Evolutionary conservation across 2,113 vertebrate species (phyloP).

Genomic region (Pica pica): DNA sequence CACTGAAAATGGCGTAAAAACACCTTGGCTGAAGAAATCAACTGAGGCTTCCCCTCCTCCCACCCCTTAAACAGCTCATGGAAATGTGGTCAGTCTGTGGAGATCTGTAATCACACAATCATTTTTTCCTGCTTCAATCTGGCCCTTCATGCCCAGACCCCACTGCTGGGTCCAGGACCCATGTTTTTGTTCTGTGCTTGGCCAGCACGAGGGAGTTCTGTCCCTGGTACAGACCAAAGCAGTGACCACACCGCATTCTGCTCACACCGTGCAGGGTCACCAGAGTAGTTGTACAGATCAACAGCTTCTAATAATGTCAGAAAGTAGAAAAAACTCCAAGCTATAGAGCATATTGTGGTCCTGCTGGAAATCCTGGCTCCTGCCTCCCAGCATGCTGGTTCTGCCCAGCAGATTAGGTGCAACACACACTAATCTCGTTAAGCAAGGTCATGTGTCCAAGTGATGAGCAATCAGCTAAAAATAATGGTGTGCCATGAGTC

Average conservation of each 20-base stretch:
- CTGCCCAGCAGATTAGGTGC: background rate
- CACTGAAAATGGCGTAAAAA: background rate
- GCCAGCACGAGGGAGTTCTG: rapidly evolving
- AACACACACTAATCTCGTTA: background rate
- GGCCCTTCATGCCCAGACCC: background rate
- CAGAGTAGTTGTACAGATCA: background rate
- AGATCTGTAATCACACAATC: background rate
- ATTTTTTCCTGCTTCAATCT: background rate
- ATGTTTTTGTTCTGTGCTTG: background rate
- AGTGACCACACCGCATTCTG: rapidly evolving
- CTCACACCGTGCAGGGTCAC: background rate
- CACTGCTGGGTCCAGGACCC: background rate
- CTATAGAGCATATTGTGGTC: background rate
- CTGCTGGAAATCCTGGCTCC: background rate
- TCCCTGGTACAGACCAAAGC: background rate
- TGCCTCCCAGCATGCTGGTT: background rate
- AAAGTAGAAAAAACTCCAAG: background rate
- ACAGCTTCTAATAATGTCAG: background rate
- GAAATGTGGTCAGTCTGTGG: background rate
- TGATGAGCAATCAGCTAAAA: slow-evolving; percentile 51
- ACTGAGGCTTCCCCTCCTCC: background rate
- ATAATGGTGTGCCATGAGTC: slow-evolving; percentile 37
- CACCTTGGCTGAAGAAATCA: background rate
- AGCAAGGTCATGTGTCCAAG: slow-evolving; percentile 33
- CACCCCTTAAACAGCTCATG: background rate